These are phyloP conservation scores for Drosophila incognita DNA, from an alignment of 2,888 invertebrate species.

Conservation along the genomic window DNA sequence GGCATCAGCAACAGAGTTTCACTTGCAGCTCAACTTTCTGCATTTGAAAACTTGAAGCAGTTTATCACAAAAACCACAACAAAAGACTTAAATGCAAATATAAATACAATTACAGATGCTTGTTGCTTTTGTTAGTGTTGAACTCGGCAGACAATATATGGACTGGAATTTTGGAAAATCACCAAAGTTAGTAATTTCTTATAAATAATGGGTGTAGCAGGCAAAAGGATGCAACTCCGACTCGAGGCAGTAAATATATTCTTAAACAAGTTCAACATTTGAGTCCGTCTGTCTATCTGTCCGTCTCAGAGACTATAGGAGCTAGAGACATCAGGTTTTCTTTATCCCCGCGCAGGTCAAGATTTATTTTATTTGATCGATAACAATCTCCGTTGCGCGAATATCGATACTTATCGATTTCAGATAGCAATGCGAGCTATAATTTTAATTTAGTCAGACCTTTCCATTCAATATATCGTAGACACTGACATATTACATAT, in stretches of 20 bases:
- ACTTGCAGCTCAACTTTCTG: constrained; percentile 46
- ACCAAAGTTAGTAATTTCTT: neutral
- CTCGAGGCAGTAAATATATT: neutral
- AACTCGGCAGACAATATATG: neutral
- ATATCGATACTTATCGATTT: neutral
- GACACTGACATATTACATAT: neutral
- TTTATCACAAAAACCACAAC: constrained; percentile 25
- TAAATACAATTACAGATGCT: constrained; percentile 8
- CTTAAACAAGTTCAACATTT: neutral
- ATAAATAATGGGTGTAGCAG: neutral
- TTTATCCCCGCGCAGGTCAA: neutral
- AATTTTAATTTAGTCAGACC: neutral
- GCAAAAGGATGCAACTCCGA: neutral
- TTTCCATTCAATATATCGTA: neutral
- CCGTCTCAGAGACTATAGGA: neutral
- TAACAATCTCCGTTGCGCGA: neutral
- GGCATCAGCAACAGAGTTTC: constrained; percentile 13
- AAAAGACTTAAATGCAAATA: constrained; percentile 17
- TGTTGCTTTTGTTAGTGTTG: constrained; percentile 2
- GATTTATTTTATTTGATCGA: neutral
- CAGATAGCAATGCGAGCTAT: neutral
- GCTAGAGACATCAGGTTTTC: neutral
- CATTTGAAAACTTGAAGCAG: constrained; percentile 55
- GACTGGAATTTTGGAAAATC: neutral
- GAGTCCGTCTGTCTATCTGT: neutral